Conservation (phyloP, 2,797 vertebrate genomes). For the Triplophysa bombifrons region DNA sequence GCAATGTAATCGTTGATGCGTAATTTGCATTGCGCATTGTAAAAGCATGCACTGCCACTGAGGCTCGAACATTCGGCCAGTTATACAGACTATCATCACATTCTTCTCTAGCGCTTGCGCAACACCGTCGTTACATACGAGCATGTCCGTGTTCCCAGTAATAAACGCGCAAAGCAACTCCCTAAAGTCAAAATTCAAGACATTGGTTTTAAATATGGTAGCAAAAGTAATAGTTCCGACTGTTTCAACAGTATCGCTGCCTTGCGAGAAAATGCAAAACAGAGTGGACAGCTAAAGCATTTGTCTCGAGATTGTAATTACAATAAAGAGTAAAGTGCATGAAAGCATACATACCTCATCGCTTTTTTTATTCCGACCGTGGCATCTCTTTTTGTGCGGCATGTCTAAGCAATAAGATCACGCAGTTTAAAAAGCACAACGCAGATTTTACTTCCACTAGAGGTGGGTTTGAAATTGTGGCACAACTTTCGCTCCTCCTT, state of each 20-base stretch:
- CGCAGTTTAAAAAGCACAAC: background rate
- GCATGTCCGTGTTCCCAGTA: background rate
- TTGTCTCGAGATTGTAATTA: background rate
- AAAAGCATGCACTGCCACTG: background rate
- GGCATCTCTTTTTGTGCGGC: conserved; percentile 73
- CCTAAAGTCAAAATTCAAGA: background rate
- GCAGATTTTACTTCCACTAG: background rate
- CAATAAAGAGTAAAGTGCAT: background rate
- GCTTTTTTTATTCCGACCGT: conserved; percentile 62
- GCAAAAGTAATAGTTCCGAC: background rate
- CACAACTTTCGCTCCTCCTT: conserved; percentile 30
- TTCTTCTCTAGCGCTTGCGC: conserved; percentile 2
- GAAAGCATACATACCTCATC: conserved; percentile 60
- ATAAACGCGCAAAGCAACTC: background rate
- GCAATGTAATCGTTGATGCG: background rate
- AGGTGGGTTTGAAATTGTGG: conserved; percentile 14
- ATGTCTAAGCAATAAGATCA: conserved; percentile 59
- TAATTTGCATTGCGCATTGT: background rate
- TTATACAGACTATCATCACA: background rate
- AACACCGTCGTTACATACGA: background rate
- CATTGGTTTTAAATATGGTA: background rate
- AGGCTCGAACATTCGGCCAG: background rate
- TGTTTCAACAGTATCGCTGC: background rate
- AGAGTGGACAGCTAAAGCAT: background rate
- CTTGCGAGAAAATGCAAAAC: background rate